These are phyloP conservation scores for Anastrepha obliqua DNA, from an alignment of 1,140 invertebrate species.

Conservation along the genomic window DNA sequence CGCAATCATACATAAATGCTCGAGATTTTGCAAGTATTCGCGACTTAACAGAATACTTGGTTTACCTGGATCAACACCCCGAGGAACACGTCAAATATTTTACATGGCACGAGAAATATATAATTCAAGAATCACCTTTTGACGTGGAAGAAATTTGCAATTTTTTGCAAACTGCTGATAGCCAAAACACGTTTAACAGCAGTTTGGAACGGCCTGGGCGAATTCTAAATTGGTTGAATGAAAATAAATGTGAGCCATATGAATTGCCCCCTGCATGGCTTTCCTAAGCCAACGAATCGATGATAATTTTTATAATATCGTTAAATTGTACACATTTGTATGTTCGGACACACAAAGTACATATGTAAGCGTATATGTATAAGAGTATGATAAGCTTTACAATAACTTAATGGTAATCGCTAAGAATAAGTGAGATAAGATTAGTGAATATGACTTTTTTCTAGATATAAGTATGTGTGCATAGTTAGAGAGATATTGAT, in stretches of 20 bases:
- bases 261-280: background rate
- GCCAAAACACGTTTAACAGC: too few relatives aligned
- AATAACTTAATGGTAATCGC: too few relatives aligned
- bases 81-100: conserved; percentile 76
- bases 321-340: background rate
- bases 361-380: background rate
- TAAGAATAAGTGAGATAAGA: too few relatives aligned
- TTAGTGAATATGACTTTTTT: too few relatives aligned
- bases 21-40: conserved; percentile 75
- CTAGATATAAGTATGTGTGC: too few relatives aligned
- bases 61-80: conserved; percentile 73
- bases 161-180: background rate
- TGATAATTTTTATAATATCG: background rate
- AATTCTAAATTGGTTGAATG: background rate
- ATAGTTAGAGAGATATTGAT: too few relatives aligned
- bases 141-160: background rate
- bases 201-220: background rate
- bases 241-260: background rate
- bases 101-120: conserved; percentile 76
- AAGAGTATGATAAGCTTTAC: too few relatives aligned
- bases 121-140: background rate
- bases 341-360: background rate
- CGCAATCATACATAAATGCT: conserved; percentile 79
- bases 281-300: background rate
- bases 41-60: conserved; percentile 76